Evolutionary conservation across 1,140 invertebrate species (phyloP), one percentile per base, ranked within the genome.

Genomic region (Drosophila melanica): DNA sequence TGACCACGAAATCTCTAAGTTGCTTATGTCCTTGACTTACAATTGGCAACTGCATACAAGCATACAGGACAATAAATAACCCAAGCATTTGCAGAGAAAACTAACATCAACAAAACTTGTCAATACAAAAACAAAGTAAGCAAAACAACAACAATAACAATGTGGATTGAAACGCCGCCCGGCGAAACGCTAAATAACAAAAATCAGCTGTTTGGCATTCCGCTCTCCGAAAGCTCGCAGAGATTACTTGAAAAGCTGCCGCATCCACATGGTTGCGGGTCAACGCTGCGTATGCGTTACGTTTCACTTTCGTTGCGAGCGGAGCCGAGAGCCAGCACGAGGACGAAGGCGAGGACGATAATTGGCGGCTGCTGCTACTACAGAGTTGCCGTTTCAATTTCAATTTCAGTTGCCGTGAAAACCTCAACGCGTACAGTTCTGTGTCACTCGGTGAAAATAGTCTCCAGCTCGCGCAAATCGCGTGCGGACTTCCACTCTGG

Each of bases 271-370:
- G n/a, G 37, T 72, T 72, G 58, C 67, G 79, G 82, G 79, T 72
- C 82, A 87, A 74, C 82, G 82, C 60, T 86, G 82, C 82, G 82
- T 86, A 86, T 86, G 75, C 82, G 82, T 86, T 87, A 86, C 75
- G 60, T 81, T 86, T 86, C 82, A 86, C 82, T 86, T 86, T 86
- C 82, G 68, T 60, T 86, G 77, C 64, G 63, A 59, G 65, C 58
- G 27, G 41, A 63, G 50, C 64, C 70, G 57, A 68, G 8, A 9
- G 20, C 16, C 12, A 12, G 42, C 41, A 39, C 66, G 58, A 55
- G n/a, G 23, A 59, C 27, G 6, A 11, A 6, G 48, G 23, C 20
- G 64, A 69, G 42, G 50, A 39, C 47, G 62, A 67, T 57, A 68
- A 64, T 71, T 71, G 60, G 68, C 81, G 77, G 81, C 78, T 81